Evolutionary conservation across 2,888 invertebrate genomes (phyloP).

Genomic region (Onchidella celtica): DNA sequence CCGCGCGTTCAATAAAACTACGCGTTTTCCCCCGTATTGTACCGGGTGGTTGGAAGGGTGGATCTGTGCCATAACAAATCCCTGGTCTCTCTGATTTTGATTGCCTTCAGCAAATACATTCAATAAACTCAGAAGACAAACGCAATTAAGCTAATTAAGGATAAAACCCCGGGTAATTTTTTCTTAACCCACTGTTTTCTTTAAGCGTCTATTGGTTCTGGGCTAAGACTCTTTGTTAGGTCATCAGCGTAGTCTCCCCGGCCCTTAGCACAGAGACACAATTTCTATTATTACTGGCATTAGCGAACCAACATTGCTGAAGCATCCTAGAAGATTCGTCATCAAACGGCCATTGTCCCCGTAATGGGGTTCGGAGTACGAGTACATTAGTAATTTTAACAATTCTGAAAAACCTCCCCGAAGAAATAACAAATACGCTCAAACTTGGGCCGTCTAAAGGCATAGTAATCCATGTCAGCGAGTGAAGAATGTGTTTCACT

Average conservation of each 20-base stretch:
- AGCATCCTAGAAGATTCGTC: too few relatives aligned
- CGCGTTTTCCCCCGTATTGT: too few relatives aligned
- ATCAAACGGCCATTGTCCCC: background rate
- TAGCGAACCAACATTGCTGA: constrained; percentile 10
- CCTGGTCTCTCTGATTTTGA: background rate
- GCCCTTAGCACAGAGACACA: background rate
- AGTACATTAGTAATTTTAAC: constrained; percentile 28
- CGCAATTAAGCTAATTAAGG: constrained; percentile 28
- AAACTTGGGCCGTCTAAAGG: too few relatives aligned
- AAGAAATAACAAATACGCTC: constrained; percentile 22
- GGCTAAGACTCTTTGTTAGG: background rate
- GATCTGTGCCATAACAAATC: too few relatives aligned
- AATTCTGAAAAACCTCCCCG: constrained; percentile 1
- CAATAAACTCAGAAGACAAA: background rate
- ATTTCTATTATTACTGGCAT: background rate
- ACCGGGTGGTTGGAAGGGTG: too few relatives aligned
- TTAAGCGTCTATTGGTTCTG: background rate
- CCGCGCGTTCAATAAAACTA: too few relatives aligned
- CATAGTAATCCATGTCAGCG: too few relatives aligned
- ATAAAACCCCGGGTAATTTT: background rate
- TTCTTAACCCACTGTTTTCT: background rate
- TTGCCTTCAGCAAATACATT: background rate
- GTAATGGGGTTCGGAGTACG: constrained; percentile 6
- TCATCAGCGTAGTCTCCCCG: too few relatives aligned
- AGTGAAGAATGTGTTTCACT: too few relatives aligned